Conservation (phyloP, 2,888 invertebrate genomes). For the Eledona agricola region DNA sequence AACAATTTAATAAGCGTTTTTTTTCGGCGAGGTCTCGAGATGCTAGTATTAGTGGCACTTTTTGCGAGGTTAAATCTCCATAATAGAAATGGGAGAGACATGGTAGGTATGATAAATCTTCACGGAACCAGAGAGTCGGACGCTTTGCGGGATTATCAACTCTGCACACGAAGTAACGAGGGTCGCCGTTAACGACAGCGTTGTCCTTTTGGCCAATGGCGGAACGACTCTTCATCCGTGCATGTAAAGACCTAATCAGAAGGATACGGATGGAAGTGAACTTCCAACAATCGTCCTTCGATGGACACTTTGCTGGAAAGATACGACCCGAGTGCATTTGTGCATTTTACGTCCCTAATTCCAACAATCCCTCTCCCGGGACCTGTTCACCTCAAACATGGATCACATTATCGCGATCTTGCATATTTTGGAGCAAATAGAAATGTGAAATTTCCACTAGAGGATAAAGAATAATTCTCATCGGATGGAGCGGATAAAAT, state of each 20-base stretch:
- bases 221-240: slow-evolving; percentile 38
- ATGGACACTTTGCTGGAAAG: slow-evolving; percentile 21
- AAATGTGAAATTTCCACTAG: no score
- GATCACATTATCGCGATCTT: no score
- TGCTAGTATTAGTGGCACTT: slow-evolving; percentile 32
- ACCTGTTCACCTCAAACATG: no score
- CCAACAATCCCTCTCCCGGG: slow-evolving; percentile 12
- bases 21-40: no score
- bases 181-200: slow-evolving; percentile 35
- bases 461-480: slow-evolving; percentile 18
- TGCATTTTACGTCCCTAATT: slow-evolving; percentile 14
- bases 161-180: slow-evolving; percentile 42
- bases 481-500: slow-evolving; percentile 21
- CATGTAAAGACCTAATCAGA: slow-evolving; percentile 35
- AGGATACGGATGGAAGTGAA: no score
- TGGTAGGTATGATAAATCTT: slow-evolving; percentile 46
- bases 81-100: slow-evolving; percentile 46
- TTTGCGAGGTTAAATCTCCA: slow-evolving; percentile 38
- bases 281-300: no score
- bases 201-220: slow-evolving; percentile 33
- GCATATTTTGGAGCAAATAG: no score
- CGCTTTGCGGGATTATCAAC: slow-evolving; percentile 46
- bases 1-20: slow-evolving; percentile 33
- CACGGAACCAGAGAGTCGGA: slow-evolving; percentile 36
- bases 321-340: slow-evolving; percentile 1